phyloP scores from a whole-genome alignment of 2,113 vertebrate genomes.

The Dicaeum eximium region DNA sequence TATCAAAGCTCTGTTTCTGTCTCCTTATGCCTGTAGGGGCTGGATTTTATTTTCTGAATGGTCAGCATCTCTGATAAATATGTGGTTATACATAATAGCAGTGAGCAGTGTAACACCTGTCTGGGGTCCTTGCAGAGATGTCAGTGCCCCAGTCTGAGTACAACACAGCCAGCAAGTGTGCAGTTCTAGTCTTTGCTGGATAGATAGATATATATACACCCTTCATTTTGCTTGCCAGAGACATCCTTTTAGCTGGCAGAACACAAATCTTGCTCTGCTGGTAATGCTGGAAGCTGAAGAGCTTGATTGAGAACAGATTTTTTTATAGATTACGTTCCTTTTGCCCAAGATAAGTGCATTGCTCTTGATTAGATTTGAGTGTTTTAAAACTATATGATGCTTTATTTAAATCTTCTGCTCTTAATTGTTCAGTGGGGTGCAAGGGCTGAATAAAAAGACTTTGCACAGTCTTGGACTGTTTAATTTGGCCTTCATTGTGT shows the following conservation, averaged over 20 bases:
- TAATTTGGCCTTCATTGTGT: constrained; percentile 33
- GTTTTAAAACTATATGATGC: background rate
- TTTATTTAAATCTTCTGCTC: constrained; percentile 5
- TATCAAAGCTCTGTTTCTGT: background rate
- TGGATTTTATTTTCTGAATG: background rate
- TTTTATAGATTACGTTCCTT: background rate
- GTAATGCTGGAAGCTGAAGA: constrained; percentile 7
- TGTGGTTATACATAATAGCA: background rate
- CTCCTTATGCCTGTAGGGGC: background rate
- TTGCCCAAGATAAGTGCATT: background rate
- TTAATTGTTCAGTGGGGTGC: background rate
- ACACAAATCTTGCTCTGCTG: background rate
- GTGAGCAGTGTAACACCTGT: background rate
- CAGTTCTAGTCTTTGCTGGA: background rate
- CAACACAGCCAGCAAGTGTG: background rate
- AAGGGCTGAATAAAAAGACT: background rate
- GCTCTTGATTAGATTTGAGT: background rate
- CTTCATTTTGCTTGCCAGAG: background rate
- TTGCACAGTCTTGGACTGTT: background rate
- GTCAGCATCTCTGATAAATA: background rate
- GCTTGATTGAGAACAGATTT: background rate
- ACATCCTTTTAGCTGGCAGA: background rate
- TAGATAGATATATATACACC: background rate
- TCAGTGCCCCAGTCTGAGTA: background rate
- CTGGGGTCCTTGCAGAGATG: background rate